Conservation (phyloP, 2,888 invertebrate species). For the Caenorhabditis sp. region DNA sequence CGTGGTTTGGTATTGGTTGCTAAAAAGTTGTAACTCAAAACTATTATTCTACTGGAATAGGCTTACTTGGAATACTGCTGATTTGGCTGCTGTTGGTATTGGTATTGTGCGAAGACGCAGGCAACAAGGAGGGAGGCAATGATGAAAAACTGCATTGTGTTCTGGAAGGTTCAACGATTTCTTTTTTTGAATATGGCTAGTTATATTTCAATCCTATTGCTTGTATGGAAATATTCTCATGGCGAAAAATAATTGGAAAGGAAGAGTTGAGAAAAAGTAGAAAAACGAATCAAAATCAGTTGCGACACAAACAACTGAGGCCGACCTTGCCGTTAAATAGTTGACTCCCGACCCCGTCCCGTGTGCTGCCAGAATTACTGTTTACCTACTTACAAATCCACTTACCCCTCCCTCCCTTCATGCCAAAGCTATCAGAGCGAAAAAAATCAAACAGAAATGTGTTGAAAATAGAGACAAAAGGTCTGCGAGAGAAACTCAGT, state of each 20-base stretch:
- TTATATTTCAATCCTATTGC: too few relatives aligned
- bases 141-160: conserved; percentile 50
- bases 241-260: too few relatives aligned
- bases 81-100: conserved; percentile 48
- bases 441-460: conserved; percentile 30
- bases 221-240: too few relatives aligned
- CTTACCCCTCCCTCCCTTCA: conserved; percentile 23
- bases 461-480: conserved; percentile 9
- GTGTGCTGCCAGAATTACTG: conserved; percentile 26
- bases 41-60: not conserved
- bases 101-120: conserved; percentile 52
- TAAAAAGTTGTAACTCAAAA: conserved; percentile 20
- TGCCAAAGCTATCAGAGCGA: conserved; percentile 20
- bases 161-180: too few relatives aligned
- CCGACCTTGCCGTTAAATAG: conserved; percentile 33
- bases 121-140: conserved; percentile 39
- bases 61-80: conserved; percentile 54
- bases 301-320: conserved; percentile 26
- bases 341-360: conserved; percentile 33
- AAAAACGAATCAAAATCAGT: not conserved
- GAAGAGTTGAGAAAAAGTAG: conserved; percentile 15
- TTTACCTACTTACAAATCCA: conserved; percentile 56
- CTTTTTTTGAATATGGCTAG: too few relatives aligned
- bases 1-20: conserved; percentile 65
- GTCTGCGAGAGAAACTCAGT: not conserved